Evolutionary conservation across 2,797 vertebrate genomes (phyloP).

Genomic region (Pipistrellus kuhlii): DNA sequence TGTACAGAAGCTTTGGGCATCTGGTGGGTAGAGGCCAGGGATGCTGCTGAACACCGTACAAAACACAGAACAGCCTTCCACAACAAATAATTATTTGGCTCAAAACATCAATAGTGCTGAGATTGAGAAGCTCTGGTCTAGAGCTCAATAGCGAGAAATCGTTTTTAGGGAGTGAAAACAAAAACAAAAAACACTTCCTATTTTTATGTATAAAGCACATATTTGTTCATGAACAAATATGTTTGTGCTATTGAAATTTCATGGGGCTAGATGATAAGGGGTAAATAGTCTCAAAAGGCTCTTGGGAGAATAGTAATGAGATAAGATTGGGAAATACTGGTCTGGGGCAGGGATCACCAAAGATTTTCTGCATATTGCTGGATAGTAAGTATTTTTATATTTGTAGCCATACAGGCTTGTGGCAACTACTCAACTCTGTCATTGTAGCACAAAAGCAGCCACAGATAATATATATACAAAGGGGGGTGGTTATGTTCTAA

Average conservation of each 20-base stretch:
- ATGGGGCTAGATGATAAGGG: background rate
- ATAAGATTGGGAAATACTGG: background rate
- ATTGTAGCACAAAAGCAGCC: background rate
- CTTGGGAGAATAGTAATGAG: background rate
- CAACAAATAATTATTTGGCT: background rate
- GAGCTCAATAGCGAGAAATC: background rate
- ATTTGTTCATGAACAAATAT: background rate
- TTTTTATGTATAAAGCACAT: constrained; percentile 33
- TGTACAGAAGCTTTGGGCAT: background rate
- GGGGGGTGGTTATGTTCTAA: background rate
- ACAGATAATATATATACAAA: background rate
- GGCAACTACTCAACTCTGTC: background rate
- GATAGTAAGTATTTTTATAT: background rate
- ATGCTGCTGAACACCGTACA: background rate
- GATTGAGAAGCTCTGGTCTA: background rate
- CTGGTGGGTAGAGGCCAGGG: background rate
- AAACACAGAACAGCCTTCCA: background rate
- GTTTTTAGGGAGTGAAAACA: background rate
- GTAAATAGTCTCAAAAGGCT: background rate
- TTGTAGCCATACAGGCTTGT: background rate
- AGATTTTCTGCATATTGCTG: background rate
- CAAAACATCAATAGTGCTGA: background rate
- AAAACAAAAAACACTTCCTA: background rate
- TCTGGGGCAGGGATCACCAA: background rate
- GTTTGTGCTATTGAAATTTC: background rate